Conservation (phyloP, 2,888 invertebrate species). For the Nephrotoma flavescens region DNA sequence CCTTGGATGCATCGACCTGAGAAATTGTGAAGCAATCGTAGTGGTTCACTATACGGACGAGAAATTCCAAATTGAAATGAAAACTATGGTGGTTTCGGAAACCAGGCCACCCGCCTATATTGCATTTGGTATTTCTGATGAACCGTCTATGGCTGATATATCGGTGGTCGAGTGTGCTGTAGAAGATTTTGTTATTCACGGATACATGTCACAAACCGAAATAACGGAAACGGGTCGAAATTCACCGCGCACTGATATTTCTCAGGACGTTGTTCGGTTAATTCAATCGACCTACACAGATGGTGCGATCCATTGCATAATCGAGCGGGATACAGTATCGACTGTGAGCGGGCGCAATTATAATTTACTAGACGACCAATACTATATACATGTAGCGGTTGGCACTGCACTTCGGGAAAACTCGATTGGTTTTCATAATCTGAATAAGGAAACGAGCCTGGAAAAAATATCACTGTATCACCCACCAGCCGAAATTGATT, state of each 20-base stretch:
- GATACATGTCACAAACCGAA: background rate
- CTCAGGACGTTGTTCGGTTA: slow-evolving; percentile 49
- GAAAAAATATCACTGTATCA: background rate
- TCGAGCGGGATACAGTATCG: slow-evolving; percentile 49
- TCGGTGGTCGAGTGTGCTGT: background rate
- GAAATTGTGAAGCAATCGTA: slow-evolving; percentile 52
- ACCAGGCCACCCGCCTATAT: slow-evolving; percentile 39
- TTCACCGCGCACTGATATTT: background rate
- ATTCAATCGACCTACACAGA: slow-evolving; percentile 47
- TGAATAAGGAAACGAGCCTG: background rate
- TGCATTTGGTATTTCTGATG: background rate
- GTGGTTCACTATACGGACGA: slow-evolving; percentile 47
- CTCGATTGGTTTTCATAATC: background rate
- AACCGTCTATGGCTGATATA: background rate
- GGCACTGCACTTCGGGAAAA: slow-evolving; percentile 24
- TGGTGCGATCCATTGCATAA: slow-evolving; percentile 58
- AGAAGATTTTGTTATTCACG: background rate
- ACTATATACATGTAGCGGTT: slow-evolving; percentile 56
- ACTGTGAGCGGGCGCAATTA: slow-evolving; percentile 46
- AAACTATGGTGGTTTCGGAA: slow-evolving; percentile 21
- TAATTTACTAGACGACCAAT: slow-evolving; percentile 52
- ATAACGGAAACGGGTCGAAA: background rate
- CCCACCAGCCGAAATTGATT: background rate
- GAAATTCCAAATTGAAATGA: slow-evolving; percentile 48
- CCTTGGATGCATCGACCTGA: slow-evolving; percentile 46